Base-by-base conservation (phyloP, 2,888 invertebrate genomes). In the Pterostichus madidus region DNA sequence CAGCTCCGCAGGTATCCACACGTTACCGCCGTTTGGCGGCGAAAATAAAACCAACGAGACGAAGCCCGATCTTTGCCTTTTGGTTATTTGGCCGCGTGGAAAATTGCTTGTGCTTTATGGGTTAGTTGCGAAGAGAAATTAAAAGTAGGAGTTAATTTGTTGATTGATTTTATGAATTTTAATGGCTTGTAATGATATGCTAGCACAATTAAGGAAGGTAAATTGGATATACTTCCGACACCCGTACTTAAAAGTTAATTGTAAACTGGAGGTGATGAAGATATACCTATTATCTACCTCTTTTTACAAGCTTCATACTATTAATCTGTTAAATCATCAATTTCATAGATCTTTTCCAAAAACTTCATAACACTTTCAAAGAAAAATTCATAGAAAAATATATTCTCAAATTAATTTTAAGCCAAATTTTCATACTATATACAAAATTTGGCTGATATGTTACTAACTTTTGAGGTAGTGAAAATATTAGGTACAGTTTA, bases 61-160 rank as follows among this genome's bases (percentile, higher is more conserved):
- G 46, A 73, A 5, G 15, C 2, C 24, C 44, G 68, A 44, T 68
- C 73, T 39, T 17, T 44, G 68, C 31, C 52, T 75, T 64, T 64
- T 75, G 49, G 49, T 73, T 73, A 73, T 75, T 52, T 52, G 75
- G 75, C 77, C 56, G 17, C 59, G 35, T 53, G 49, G 49, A 52
- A 61, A 77, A 77, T 78, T 78, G 78, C 78, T 44, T 59, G 78
- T 78, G 78, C 78, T 78, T 78, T 78, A 78, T 78, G 78, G 44
- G 39, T 64, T 56, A 17, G 7, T 17, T 17, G 56, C 64, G 44
- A 13, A 17, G 44, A 71, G 44, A 71, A 71, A 71, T 71, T 71
- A 71, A 71, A 71, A 71, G 68, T 71, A 44, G 68, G 68, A 71
- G 68, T 71, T 71, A 39, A 71, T 71, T 71, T 71, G 68, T 71